Conservation (phyloP, 2,888 invertebrate genomes). For the Dascillus cervinus region DNA sequence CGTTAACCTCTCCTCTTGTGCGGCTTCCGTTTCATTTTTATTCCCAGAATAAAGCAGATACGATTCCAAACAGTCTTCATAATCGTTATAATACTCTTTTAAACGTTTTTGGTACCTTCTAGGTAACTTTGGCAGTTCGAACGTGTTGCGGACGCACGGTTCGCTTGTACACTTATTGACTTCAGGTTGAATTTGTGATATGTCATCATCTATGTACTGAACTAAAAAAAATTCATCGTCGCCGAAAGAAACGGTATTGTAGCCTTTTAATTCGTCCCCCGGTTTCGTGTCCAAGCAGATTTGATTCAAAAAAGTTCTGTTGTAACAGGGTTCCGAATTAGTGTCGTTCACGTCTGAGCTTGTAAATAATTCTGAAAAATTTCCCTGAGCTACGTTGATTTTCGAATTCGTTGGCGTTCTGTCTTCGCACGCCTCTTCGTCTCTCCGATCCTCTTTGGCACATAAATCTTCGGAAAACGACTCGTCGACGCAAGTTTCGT, state of each 20-base stretch:
- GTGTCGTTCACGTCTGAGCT: not conserved
- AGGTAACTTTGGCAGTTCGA: conserved; percentile 16
- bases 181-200: conserved; percentile 15
- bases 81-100: conserved; percentile 56
- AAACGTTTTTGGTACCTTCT: conserved; percentile 20
- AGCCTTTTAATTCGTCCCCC: conserved; percentile 12
- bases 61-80: conserved; percentile 53
- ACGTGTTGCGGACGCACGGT: conserved; percentile 31
- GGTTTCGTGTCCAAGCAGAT: conserved; percentile 5
- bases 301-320: not conserved
- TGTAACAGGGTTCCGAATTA: not conserved
- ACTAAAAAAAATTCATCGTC: conserved; percentile 40
- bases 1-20: conserved; percentile 8
- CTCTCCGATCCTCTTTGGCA: conserved; percentile 6
- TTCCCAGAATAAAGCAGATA: conserved; percentile 30
- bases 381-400: not conserved
- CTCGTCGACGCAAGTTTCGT: conserved; percentile 57
- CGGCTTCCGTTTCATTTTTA: not conserved
- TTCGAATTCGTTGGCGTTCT: conserved; percentile 33
- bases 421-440: conserved; percentile 2
- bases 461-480: conserved; percentile 43
- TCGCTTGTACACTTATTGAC: conserved; percentile 33
- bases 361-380: not conserved
- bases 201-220: conserved; percentile 28
- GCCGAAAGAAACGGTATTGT: conserved; percentile 19